These are phyloP conservation scores for Etheostoma cragini DNA, from an alignment of 2,113 vertebrate species.

Conservation along the genomic window DNA sequence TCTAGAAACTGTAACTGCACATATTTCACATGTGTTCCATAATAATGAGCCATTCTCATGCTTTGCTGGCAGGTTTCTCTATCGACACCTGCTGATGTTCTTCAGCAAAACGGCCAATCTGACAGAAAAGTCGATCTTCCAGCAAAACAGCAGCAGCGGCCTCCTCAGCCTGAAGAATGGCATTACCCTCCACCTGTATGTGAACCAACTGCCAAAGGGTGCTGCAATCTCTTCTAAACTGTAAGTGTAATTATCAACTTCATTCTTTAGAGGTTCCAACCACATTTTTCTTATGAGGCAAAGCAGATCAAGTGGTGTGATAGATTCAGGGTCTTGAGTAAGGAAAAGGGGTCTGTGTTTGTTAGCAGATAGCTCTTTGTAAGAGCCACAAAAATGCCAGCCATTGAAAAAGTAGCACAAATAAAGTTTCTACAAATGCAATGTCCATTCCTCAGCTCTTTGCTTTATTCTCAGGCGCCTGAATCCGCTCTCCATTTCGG, in stretches of 20 bases:
- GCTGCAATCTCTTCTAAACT: slow-evolving; percentile 87
- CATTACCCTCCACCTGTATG: slow-evolving; percentile 88
- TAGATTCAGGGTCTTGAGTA: neutral
- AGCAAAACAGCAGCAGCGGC: slow-evolving; percentile 79
- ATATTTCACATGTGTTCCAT: neutral
- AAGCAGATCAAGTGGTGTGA: neutral
- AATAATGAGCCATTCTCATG: neutral
- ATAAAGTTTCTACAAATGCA: neutral
- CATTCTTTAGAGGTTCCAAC: neutral
- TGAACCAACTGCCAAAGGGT: slow-evolving; percentile 95
- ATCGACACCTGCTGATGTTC: slow-evolving; percentile 92
- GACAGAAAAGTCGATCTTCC: slow-evolving; percentile 90
- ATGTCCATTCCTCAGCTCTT: neutral
- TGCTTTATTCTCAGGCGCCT: slow-evolving; percentile 80
- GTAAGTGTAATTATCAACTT: slow-evolving; percentile 81
- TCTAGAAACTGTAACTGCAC: neutral
- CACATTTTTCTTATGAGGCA: neutral
- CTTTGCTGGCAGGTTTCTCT: slow-evolving; percentile 83
- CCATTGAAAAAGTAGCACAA: neutral
- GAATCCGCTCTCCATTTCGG: slow-evolving; percentile 87
- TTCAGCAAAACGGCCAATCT: slow-evolving; percentile 87
- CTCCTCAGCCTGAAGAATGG: slow-evolving; percentile 90
- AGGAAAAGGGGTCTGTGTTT: neutral
- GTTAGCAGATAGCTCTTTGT: no score
- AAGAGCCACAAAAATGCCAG: neutral